Conservation (phyloP, 2,113 vertebrate genomes). For the Chroicocephalus ridibundus region DNA sequence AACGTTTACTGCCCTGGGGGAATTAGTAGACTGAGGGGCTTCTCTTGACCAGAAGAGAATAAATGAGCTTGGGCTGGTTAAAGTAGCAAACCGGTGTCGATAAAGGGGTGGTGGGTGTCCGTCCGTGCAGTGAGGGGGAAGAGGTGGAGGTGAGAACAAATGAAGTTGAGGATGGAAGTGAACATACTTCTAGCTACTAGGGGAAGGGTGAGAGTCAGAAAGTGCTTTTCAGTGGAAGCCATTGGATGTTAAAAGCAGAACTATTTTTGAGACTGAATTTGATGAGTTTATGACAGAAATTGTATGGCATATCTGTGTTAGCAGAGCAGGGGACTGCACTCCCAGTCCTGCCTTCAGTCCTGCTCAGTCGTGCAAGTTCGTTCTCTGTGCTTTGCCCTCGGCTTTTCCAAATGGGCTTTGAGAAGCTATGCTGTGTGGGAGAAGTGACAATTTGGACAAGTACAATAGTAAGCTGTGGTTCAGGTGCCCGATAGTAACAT, state of each 20-base stretch:
- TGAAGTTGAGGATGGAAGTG: background rate
- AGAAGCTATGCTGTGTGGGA: background rate
- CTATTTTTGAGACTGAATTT: background rate
- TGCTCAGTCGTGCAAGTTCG: background rate
- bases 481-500: background rate
- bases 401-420: background rate
- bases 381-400: background rate
- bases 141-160: background rate
- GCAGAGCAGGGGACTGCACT: background rate
- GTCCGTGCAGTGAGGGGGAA: accelerated
- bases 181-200: background rate
- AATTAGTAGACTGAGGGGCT: background rate
- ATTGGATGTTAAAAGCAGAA: background rate
- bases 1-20: background rate
- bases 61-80: background rate
- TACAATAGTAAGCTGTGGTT: background rate
- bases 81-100: accelerated
- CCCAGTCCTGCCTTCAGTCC: background rate
- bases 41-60: background rate
- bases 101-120: background rate
- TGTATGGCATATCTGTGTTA: background rate
- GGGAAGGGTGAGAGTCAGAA: background rate
- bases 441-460: background rate
- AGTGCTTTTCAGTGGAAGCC: background rate
- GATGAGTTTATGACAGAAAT: background rate